Evolutionary conservation across 2,888 invertebrate species (phyloP), one percentile per base, ranked within the genome.

Genomic region (Melinaea menophilus): DNA sequence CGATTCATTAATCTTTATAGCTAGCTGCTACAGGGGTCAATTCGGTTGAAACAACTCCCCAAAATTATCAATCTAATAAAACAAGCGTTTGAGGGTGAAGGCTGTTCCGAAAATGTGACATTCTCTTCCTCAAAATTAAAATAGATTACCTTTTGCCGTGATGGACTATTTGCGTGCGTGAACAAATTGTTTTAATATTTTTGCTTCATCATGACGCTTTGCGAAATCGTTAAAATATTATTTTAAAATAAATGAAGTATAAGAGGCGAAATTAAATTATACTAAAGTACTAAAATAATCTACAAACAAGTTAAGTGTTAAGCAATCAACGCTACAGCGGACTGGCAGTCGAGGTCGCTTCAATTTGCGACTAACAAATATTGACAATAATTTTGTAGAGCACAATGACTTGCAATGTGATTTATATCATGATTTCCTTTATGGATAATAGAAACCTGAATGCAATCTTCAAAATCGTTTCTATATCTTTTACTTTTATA

Each of bases 141-240:
- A 81, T 78, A 77, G 76, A 84, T 84, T 82, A 80, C 76, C 74
- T 73, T 75, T 71, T 67, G 63, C 69, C 71, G 69, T 84, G 81
- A 88, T 85, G 82, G 74, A 73, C 70, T 60, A 73, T 80, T 87
- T 72, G 86, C 86, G 84, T 88, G 86, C 70, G 71, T 65, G 65
- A 70, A 73, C 78, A 75, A 79, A 79, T 77, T 72, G 70, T 31
- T 51, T 68, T 68, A 63, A 72, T 69, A 77, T 76, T 79, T 82
- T 80, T 75, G 73, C 74, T 70, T 74, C 70, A 77, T 69, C 65
- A 69, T 68, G 61, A 65, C 65, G 51, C 35, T 61, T 22, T 22
- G 31, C 55, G 9, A 5, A 37, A 57, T 57, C 33, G 2, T 12
- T 11, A 1, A 51, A 51, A 9, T 7, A 9, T 11, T 51, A 1